Conservation (phyloP, 1,140 invertebrate genomes). For the Contarinia nasturtii region DNA sequence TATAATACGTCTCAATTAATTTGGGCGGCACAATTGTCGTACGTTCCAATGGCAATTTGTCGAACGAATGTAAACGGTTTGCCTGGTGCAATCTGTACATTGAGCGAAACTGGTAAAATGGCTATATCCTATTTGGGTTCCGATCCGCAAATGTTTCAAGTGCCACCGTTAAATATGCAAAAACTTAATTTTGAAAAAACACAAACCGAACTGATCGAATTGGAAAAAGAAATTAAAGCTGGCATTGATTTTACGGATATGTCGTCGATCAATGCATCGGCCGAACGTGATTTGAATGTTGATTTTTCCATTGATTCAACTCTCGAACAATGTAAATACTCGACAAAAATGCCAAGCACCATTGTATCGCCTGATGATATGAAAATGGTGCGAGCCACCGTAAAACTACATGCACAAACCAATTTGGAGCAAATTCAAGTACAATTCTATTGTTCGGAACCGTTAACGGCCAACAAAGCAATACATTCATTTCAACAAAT, state of each 20-base stretch:
- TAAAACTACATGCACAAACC: constrained; percentile 10
- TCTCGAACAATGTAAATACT: constrained; percentile 10
- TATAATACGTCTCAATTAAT: constrained; percentile 49
- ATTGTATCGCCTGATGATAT: constrained; percentile 8
- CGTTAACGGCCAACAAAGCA: constrained; percentile 14
- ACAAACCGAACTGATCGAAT: constrained; percentile 18
- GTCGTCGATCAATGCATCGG: constrained; percentile 2
- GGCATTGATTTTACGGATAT: constrained; percentile 18
- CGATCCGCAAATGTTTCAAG: constrained; percentile 19
- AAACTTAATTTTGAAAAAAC: constrained; percentile 17
- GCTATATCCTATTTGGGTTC: constrained; percentile 19
- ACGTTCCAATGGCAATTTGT: constrained; percentile 17
- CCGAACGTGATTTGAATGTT: constrained; percentile 14
- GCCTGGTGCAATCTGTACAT: constrained; percentile 16
- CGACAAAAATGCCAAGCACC: neutral
- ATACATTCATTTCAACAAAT: constrained; percentile 14
- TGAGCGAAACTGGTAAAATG: constrained; percentile 13
- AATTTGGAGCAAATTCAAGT: constrained; percentile 17
- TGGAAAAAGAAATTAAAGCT: constrained; percentile 22
- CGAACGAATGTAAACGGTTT: constrained; percentile 17
- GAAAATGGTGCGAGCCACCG: constrained; percentile 12
- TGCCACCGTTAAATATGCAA: constrained; percentile 14
- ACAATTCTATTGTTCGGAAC: constrained; percentile 10
- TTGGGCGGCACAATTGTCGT: constrained; percentile 47
- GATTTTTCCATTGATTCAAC: constrained; percentile 11